Conservation (phyloP, 1,140 invertebrate species). For the Drosophila sechellia region DNA sequence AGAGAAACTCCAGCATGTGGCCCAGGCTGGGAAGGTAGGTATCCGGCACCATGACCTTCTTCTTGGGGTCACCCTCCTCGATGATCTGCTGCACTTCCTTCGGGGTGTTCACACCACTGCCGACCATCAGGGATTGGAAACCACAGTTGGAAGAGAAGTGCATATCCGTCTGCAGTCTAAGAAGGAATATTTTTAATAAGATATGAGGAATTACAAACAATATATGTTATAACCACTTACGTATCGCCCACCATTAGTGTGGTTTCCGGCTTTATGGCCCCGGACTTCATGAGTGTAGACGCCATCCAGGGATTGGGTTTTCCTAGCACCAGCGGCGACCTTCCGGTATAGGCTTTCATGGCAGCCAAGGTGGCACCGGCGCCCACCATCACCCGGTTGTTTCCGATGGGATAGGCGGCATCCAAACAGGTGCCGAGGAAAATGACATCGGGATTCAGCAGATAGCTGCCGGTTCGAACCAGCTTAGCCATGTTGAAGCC, state of each 20-base stretch:
- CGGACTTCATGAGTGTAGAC: neutral
- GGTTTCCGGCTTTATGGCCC: constrained; percentile 46
- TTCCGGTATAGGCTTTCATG: constrained; percentile 27
- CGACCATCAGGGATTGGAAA: constrained; percentile 63
- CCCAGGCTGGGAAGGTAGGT: constrained; percentile 51
- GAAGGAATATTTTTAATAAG: too few species aligned
- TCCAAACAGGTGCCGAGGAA: constrained; percentile 60
- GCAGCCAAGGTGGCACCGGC: constrained; percentile 57
- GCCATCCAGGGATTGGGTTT: constrained; percentile 68
- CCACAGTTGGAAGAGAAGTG: constrained; percentile 55
- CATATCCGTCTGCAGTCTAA: constrained; percentile 55
- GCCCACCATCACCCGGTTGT: constrained; percentile 35
- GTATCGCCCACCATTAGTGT: constrained; percentile 70
- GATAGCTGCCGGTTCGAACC: constrained; percentile 34
- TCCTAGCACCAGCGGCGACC: constrained; percentile 55
- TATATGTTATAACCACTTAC: constrained; percentile 28
- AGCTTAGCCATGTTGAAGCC: constrained; percentile 45
- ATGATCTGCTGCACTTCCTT: constrained; percentile 35
- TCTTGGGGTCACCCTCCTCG: constrained; percentile 26
- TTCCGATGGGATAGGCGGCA: constrained; percentile 44
- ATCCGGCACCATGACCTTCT: constrained; percentile 45
- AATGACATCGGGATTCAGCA: constrained; percentile 26
- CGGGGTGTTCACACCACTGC: constrained; percentile 43
- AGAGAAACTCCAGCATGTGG: constrained; percentile 48
- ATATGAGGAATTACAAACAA: neutral